phyloP scores from a whole-genome alignment of 2,113 vertebrate genomes.

The Neogobius melanostomus region DNA sequence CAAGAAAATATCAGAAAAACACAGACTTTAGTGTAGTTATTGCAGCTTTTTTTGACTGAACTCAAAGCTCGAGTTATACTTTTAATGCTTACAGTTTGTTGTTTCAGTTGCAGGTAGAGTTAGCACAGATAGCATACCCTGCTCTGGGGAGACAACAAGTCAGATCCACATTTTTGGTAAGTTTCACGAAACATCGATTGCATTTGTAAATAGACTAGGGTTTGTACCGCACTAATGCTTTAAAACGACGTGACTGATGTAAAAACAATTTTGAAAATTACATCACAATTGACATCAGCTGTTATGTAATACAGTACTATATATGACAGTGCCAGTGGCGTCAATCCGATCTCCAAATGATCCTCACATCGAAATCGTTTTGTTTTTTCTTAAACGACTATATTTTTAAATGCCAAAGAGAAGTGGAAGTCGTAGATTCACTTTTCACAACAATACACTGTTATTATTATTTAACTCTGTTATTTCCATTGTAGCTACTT shows the following conservation, averaged over 20 bases:
- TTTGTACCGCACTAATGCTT: background rate
- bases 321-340: too few relatives aligned
- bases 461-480: too few relatives aligned
- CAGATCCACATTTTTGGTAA: background rate
- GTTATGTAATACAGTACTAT: background rate
- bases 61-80: too few relatives aligned
- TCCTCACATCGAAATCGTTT: too few relatives aligned
- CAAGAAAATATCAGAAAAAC: slow-evolving; percentile 4
- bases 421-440: too few relatives aligned
- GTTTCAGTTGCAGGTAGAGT: background rate
- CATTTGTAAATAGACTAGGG: background rate
- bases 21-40: background rate
- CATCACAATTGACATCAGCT: background rate
- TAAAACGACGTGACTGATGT: background rate
- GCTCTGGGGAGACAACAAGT: background rate
- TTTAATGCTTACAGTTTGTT: background rate
- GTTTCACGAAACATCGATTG: background rate
- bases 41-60: background rate
- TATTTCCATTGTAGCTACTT: too few relatives aligned
- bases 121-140: background rate
- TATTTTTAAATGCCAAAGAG: too few relatives aligned
- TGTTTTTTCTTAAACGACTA: too few relatives aligned
- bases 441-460: too few relatives aligned
- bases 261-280: background rate
- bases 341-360: too few relatives aligned